Conservation (phyloP, 2,888 invertebrate species). For the Hypsopygia costalis region DNA sequence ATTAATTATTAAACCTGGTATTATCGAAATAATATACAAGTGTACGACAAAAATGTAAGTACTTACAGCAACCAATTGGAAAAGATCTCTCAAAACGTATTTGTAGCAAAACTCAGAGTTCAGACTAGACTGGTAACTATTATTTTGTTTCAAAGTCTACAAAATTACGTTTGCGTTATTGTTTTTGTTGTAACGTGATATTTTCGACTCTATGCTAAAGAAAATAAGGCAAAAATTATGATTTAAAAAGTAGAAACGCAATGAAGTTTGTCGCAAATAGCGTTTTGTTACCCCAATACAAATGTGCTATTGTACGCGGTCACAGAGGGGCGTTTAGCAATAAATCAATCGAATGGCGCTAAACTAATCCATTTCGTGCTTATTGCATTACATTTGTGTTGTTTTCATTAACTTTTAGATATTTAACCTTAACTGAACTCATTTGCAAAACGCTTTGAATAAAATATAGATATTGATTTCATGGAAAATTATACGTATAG, state of each 20-base stretch:
- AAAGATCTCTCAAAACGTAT: background rate
- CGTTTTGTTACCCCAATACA: constrained; percentile 31
- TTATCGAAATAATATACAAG: constrained; percentile 5
- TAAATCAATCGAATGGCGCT: constrained; percentile 48
- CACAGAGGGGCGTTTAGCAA: constrained; percentile 38
- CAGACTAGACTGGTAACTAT: background rate
- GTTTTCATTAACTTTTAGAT: constrained; percentile 34
- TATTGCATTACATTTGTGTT: constrained; percentile 38
- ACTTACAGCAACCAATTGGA: constrained; percentile 2
- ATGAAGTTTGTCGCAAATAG: constrained; percentile 15
- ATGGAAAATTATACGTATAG: too few relatives aligned
- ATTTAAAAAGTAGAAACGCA: background rate
- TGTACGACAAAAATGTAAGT: background rate
- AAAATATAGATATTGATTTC: too few relatives aligned
- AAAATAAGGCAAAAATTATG: background rate
- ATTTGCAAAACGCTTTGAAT: too few relatives aligned
- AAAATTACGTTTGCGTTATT: constrained; percentile 2
- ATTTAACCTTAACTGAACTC: too few relatives aligned
- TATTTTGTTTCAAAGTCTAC: constrained; percentile 3
- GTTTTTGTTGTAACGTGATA: constrained; percentile 4
- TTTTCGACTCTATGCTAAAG: constrained; percentile 6
- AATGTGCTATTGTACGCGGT: constrained; percentile 17
- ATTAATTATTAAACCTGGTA: background rate
- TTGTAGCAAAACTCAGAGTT: background rate
- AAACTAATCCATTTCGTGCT: constrained; percentile 49